Percentiles rank a stretch among this genome's conserved stretches.
Conservation (phyloP, 2,888 invertebrate genomes). For the Alcis repandata region DNA sequence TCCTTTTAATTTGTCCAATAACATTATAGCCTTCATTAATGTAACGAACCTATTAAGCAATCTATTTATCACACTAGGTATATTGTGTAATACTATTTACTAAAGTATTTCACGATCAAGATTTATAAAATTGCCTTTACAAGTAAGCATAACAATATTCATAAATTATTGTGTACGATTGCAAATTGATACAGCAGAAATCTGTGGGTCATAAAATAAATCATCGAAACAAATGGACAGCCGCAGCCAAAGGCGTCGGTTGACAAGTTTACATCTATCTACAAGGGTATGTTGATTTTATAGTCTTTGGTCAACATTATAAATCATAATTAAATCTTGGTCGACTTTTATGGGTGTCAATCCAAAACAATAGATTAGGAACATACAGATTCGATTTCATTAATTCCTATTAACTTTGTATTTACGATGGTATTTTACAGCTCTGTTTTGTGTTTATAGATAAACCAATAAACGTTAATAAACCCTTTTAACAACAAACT, state of each 20-base stretch:
- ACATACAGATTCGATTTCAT: slow-evolving; percentile 35
- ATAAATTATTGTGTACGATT: slow-evolving; percentile 45
- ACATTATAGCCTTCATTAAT: slow-evolving; percentile 41
- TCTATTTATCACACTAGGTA: no score
- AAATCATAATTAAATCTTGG: slow-evolving; percentile 59
- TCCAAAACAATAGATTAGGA: slow-evolving; percentile 40
- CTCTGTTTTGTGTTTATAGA: slow-evolving; percentile 35
- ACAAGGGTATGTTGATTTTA: slow-evolving; percentile 58
- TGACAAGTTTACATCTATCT: slow-evolving; percentile 57
- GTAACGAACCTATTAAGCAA: neutral
- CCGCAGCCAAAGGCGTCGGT: slow-evolving; percentile 57
- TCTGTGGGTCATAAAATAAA: slow-evolving; percentile 64
- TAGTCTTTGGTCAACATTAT: slow-evolving; percentile 50
- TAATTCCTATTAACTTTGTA: slow-evolving; percentile 41
- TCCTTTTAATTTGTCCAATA: slow-evolving; percentile 1
- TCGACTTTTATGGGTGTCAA: slow-evolving; percentile 52
- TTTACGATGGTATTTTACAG: slow-evolving; percentile 33
- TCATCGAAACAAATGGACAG: slow-evolving; percentile 48
- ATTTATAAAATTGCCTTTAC: neutral
- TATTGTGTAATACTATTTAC: no score
- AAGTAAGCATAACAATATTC: neutral
- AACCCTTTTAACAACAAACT: slow-evolving; percentile 44
- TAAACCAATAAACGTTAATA: slow-evolving; percentile 52
- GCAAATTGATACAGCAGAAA: slow-evolving; percentile 53
- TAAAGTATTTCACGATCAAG: neutral